These are phyloP conservation scores for Antheraea mylitta DNA, from an alignment of 1,140 invertebrate species.

Conservation along the genomic window DNA sequence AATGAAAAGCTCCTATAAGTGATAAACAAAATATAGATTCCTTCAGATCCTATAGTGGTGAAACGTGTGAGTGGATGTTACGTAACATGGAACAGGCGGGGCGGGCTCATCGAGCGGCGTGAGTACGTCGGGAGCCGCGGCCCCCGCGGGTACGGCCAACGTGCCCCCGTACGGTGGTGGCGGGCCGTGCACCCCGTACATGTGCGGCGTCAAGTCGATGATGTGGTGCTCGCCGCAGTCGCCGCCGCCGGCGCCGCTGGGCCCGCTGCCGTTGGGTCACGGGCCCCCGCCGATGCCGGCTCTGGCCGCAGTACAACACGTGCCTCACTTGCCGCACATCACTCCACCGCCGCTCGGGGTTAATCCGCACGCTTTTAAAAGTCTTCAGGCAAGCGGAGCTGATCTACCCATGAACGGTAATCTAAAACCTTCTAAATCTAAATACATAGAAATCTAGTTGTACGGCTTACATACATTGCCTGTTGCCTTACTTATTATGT, in stretches of 20 bases:
- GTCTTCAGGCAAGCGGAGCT: constrained; percentile 76
- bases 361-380: constrained; percentile 75
- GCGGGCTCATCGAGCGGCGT: too few species aligned
- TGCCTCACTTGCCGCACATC: constrained; percentile 33
- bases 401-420: constrained; percentile 81
- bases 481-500: too few species aligned
- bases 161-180: background rate
- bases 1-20: too few species aligned
- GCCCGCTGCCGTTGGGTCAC: constrained; percentile 13
- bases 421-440: background rate
- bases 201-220: constrained; percentile 44
- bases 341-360: constrained; percentile 53
- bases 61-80: too few species aligned
- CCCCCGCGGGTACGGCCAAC: background rate
- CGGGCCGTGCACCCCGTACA: constrained; percentile 32
- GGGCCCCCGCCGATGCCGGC: constrained; percentile 20
- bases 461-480: too few species aligned
- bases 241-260: constrained; percentile 19
- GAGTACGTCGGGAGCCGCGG: background rate
- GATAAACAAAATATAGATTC: too few species aligned
- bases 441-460: too few species aligned
- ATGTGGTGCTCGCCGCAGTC: constrained; percentile 39
- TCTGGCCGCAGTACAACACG: background rate
- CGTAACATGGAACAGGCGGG: too few species aligned
- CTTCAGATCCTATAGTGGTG: too few species aligned